Percentiles rank a stretch among this genome's conserved stretches.
Conservation (phyloP, 2,888 invertebrate genomes). For the Hirtodrosophila cameraria region DNA sequence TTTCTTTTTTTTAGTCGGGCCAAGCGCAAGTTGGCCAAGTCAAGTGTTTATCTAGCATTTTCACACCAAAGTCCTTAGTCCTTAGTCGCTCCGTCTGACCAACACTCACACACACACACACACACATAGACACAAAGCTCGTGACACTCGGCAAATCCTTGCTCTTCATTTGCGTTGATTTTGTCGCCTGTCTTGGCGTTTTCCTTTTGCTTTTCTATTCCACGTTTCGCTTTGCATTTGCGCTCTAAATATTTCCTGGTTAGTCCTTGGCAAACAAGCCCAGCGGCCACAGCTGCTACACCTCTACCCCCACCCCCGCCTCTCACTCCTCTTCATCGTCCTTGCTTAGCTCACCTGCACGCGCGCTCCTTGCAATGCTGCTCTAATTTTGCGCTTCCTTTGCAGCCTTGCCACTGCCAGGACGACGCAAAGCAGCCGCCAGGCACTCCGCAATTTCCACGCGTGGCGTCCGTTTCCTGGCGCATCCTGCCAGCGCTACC, state of each 20-base stretch:
- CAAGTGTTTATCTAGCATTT: conserved; percentile 56
- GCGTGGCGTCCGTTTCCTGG: conserved; percentile 71
- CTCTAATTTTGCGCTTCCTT: conserved; percentile 75
- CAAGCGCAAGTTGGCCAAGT: conserved; percentile 22
- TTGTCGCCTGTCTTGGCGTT: conserved; percentile 57
- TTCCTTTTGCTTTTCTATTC: conserved; percentile 22
- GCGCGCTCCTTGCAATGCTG: conserved; percentile 30
- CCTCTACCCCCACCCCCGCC: background rate
- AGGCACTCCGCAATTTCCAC: conserved; percentile 72
- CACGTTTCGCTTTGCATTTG: conserved; percentile 38
- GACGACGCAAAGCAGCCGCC: conserved; percentile 57
- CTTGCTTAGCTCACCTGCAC: no score
- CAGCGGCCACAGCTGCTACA: conserved; percentile 29
- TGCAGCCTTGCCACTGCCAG: conserved; percentile 15
- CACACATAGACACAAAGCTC: background rate
- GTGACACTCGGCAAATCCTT: conserved; percentile 43
- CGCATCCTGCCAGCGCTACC: conserved; percentile 29
- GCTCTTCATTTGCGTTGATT: conserved; percentile 74
- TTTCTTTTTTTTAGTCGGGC: background rate
- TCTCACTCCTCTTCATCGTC: conserved; percentile 1
- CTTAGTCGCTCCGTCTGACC: conserved; percentile 15
- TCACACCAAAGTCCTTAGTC: conserved; percentile 22
- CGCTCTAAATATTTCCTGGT: conserved; percentile 71
- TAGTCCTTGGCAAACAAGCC: conserved; percentile 68
- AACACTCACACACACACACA: conserved; percentile 4